Conservation (phyloP, 2,888 invertebrate genomes). For the Hanleya hanleyi region DNA sequence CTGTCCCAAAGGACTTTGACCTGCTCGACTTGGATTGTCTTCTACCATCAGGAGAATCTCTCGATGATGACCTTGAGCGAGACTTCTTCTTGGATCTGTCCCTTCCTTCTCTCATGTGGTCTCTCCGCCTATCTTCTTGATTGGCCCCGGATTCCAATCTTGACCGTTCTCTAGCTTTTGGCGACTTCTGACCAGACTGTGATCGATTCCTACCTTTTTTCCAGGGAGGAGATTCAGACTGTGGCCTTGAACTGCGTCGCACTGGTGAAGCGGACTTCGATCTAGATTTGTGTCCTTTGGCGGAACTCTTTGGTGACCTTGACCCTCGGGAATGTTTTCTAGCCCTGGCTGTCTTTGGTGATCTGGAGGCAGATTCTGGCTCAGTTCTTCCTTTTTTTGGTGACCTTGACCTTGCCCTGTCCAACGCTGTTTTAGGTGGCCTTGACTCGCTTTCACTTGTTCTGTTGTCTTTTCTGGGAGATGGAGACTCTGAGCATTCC, state of each 20-base stretch:
- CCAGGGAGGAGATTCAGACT: slow-evolving; percentile 5
- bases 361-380: neutral
- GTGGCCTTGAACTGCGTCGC: neutral
- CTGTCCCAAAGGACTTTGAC: neutral
- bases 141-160: too few species aligned
- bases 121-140: too few species aligned
- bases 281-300: slow-evolving; percentile 8
- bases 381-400: slow-evolving; percentile 8
- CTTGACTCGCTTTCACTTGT: neutral
- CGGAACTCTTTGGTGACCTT: slow-evolving; percentile 10
- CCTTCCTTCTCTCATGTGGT: slow-evolving; percentile 26
- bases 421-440: neutral
- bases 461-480: neutral
- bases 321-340: slow-evolving; percentile 25
- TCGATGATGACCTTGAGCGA: slow-evolving; percentile 31
- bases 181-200: slow-evolving; percentile 3
- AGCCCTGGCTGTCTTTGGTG: neutral
- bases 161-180: too few species aligned
- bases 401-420: slow-evolving; percentile 17
- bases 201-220: neutral
- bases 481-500: neutral
- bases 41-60: neutral
- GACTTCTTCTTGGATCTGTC: slow-evolving; percentile 32
- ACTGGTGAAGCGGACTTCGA: slow-evolving; percentile 18
- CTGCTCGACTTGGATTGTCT: neutral